Evolutionary conservation across 1,140 invertebrate species (phyloP).

Genomic region (Dryas iulia): DNA sequence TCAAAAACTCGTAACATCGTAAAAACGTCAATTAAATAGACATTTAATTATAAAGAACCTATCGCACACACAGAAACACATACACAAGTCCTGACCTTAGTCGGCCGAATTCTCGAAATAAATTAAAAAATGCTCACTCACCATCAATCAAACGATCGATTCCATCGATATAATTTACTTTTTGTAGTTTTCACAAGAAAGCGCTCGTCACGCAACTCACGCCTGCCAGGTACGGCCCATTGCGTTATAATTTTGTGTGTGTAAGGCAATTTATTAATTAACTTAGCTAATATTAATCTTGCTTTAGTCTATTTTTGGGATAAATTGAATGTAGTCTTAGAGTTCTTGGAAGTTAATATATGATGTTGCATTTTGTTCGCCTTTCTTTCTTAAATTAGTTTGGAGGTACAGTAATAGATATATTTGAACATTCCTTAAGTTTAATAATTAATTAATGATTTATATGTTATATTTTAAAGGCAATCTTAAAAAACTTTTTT

Average conservation of each 20-base stretch:
- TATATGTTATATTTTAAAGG: not conserved
- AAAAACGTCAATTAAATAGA: not conserved
- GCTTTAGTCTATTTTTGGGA: conserved; percentile 16
- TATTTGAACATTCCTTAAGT: not conserved
- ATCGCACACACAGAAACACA: conserved; percentile 1
- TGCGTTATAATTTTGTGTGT: conserved; percentile 29
- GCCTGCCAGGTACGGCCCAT: conserved; percentile 64
- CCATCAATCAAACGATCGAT: conserved; percentile 78
- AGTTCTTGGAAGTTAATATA: not conserved
- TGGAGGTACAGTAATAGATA: not conserved
- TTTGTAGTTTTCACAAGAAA: conserved; percentile 78
- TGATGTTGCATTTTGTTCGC: not conserved
- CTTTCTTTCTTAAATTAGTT: not conserved
- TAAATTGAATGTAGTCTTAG: conserved; percentile 3
- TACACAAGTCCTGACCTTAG: conserved; percentile 52
- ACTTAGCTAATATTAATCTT: conserved; percentile 32
- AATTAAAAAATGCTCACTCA: conserved; percentile 79
- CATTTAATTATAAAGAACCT: conserved; percentile 20
- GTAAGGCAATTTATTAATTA: conserved; percentile 39
- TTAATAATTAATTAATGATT: not conserved
- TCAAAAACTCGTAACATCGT: not conserved
- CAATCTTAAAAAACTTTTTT: not conserved
- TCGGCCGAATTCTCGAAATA: conserved; percentile 73
- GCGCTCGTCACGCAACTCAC: conserved; percentile 68
- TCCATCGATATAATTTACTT: conserved; percentile 80